Conservation (phyloP, 23 tunicate genomes). For the Trididemnum clinides region DNA sequence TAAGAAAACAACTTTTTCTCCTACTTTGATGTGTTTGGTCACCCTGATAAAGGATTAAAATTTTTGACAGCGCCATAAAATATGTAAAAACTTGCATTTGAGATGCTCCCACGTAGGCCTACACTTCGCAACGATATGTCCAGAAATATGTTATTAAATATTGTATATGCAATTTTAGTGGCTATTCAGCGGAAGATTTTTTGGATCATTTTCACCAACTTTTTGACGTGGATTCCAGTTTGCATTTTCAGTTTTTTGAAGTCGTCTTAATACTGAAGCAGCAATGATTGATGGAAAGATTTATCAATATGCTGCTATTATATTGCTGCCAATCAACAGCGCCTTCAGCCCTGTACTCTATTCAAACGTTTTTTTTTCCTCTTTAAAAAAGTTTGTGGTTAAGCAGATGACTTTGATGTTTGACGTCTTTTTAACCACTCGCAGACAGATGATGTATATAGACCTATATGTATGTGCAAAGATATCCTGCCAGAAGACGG, state of each 20-base stretch:
- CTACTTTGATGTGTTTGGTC: too few species aligned
- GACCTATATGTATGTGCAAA: too few species aligned
- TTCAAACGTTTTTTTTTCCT: constrained; percentile 15
- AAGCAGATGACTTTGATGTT: constrained; percentile 2
- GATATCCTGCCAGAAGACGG: too few species aligned
- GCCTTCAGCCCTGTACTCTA: constrained; percentile 38
- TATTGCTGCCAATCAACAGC: constrained; percentile 51
- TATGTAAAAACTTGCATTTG: too few species aligned
- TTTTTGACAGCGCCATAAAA: too few species aligned
- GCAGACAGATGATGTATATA: too few species aligned
- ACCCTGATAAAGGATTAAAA: too few species aligned
- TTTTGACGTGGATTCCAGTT: constrained; percentile 41
- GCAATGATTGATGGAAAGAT: constrained; percentile 8
- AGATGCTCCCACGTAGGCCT: too few species aligned
- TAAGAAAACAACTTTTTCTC: too few species aligned
- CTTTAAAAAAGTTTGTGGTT: constrained; percentile 6
- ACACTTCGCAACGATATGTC: too few species aligned
- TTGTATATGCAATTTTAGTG: not conserved
- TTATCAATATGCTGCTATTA: constrained; percentile 36
- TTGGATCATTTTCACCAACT: not conserved
- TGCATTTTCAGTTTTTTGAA: constrained; percentile 27
- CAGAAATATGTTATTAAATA: not conserved
- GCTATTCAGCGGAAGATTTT: constrained; percentile 4
- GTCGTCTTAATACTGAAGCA: not conserved
- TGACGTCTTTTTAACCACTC: too few species aligned